These are phyloP conservation scores for Microplitis deprimator DNA, from an alignment of 2,888 invertebrate genomes.

Conservation along the genomic window DNA sequence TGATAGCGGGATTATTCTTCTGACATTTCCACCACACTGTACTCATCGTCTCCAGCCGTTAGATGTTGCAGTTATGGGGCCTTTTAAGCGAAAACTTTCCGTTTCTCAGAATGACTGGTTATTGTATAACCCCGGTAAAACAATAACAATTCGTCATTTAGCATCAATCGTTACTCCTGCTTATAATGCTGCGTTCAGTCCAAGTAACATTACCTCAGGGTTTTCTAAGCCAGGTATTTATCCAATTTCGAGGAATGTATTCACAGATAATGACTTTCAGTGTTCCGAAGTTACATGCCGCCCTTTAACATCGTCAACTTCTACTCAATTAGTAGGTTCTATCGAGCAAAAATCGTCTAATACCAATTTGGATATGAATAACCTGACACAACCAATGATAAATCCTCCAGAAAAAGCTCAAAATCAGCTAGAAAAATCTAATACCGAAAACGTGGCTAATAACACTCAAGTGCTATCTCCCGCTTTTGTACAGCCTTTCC, in stretches of 20 bases:
- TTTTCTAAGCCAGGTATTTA: neutral
- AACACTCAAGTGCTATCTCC: too few species aligned
- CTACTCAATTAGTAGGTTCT: too few species aligned
- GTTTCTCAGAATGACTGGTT: neutral
- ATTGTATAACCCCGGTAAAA: neutral
- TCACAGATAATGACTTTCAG: neutral
- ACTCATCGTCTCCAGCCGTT: conserved; percentile 26
- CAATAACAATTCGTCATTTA: neutral
- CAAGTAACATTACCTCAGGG: neutral
- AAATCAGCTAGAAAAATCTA: too few species aligned
- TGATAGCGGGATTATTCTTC: conserved; percentile 1
- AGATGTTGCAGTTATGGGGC: conserved; percentile 26
- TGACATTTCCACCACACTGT: conserved; percentile 30
- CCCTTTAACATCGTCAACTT: too few species aligned
- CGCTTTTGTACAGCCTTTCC: too few species aligned
- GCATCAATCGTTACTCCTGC: neutral
- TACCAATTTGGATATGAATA: too few species aligned
- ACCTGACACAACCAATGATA: too few species aligned
- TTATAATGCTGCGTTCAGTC: neutral
- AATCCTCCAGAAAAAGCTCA: too few species aligned
- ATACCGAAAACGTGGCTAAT: too few species aligned
- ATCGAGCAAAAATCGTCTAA: too few species aligned
- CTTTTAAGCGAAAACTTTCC: conserved; percentile 18
- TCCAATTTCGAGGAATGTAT: neutral
- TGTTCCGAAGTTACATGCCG: too few species aligned